A percentile compares a stretch with the other conserved stretches of the same genome.
Evolutionary conservation across 1,140 invertebrate genomes (phyloP).

Genomic region (Ridgeia piscesae): DNA sequence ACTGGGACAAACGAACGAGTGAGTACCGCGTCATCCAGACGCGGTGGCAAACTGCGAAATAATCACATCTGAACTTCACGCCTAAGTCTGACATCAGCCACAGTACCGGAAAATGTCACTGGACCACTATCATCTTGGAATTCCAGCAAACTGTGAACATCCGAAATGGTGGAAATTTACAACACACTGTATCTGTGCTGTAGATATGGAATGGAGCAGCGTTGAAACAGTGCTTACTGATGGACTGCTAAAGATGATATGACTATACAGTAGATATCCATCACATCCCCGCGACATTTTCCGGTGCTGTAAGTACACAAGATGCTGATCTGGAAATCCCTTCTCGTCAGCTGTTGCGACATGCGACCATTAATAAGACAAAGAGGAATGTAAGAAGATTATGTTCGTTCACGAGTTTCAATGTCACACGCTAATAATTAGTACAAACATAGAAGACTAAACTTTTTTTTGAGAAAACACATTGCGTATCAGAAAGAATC

Average conservation of each 20-base stretch:
- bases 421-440: not conserved
- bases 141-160: no score
- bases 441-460: not conserved
- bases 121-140: no score
- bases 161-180: no score
- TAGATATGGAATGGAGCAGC: no score
- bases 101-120: no score
- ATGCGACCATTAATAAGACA: no score
- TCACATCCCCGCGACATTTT: no score
- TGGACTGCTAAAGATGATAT: no score
- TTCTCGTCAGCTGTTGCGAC: not conserved
- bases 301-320: no score
- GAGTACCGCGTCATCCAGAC: not conserved
- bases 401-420: not conserved
- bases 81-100: not conserved
- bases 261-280: no score
- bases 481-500: not conserved
- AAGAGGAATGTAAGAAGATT: not conserved
- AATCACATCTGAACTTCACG: not conserved
- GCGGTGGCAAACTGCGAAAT: not conserved
- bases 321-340: not conserved
- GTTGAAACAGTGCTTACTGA: no score
- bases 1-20: not conserved
- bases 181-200: no score
- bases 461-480: not conserved